Conservation (phyloP, 2,888 invertebrate genomes). For the Lagria hirta region DNA sequence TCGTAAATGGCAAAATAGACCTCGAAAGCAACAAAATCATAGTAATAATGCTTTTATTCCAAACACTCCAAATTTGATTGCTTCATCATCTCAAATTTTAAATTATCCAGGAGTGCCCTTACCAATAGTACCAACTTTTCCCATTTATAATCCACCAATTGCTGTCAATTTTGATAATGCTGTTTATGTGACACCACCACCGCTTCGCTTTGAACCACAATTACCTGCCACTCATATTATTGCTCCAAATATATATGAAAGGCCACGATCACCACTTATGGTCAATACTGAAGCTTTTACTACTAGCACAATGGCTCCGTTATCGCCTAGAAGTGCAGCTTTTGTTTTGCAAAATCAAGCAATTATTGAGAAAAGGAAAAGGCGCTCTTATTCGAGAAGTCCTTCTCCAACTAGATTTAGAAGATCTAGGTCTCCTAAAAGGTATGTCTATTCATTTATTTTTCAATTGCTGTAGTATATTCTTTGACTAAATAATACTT, state of each 20-base stretch:
- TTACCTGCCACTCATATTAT: constrained; percentile 25
- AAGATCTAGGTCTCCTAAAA: constrained; percentile 42
- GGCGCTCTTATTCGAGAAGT: constrained; percentile 53
- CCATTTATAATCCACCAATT: constrained; percentile 3
- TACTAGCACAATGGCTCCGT: constrained; percentile 45
- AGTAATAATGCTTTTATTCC: background rate
- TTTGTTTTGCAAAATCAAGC: constrained; percentile 53
- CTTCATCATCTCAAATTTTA: background rate
- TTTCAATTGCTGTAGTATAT: too few relatives aligned
- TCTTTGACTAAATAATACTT: too few relatives aligned
- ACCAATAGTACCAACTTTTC: constrained; percentile 1
- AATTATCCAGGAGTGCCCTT: constrained; percentile 1
- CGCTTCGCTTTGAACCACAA: constrained; percentile 20
- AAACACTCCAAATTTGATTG: background rate
- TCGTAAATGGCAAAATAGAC: constrained; percentile 19
- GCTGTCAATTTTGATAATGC: constrained; percentile 5
- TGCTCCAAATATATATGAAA: constrained; percentile 33
- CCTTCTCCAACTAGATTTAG: constrained; percentile 43
- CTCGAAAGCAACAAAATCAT: background rate
- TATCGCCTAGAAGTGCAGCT: constrained; percentile 53
- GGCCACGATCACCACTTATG: constrained; percentile 46
- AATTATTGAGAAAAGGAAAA: constrained; percentile 51
- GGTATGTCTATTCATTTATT: too few relatives aligned
- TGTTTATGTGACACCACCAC: constrained; percentile 18
- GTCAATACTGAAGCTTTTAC: constrained; percentile 45